phyloP scores from a whole-genome alignment of 1,140 invertebrate genomes.

The Theocolax elegans region DNA sequence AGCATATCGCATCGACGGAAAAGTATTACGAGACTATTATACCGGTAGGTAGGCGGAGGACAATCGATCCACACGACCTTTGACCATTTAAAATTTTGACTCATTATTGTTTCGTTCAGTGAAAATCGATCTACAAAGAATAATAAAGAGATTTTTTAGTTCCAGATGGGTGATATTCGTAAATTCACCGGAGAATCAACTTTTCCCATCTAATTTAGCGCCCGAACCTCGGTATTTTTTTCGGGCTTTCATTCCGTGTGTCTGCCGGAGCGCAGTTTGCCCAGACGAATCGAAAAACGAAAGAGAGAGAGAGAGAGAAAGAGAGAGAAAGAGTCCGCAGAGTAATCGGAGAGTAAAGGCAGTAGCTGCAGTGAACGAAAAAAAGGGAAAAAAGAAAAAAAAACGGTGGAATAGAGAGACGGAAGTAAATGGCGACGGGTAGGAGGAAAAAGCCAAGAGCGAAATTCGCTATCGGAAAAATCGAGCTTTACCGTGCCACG shows the following conservation, averaged over 20 bases:
- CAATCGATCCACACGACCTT: too few relatives aligned
- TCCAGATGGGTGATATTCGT: background rate
- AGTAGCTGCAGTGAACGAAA: constrained; percentile 28
- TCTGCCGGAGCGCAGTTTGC: background rate
- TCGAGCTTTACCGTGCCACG: constrained; percentile 37
- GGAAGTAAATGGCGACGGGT: constrained; percentile 36
- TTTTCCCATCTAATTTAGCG: constrained; percentile 27
- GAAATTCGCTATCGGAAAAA: constrained; percentile 41
- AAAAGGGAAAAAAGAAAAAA: background rate
- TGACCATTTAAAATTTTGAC: too few relatives aligned
- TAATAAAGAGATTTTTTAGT: constrained; percentile 23
- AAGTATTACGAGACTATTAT: too few relatives aligned
- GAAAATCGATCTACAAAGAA: background rate
- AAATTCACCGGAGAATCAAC: constrained; percentile 12
- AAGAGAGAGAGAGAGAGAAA: background rate
- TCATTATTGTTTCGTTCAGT: too few relatives aligned
- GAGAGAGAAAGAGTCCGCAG: background rate
- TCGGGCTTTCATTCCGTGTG: background rate
- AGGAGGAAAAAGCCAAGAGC: constrained; percentile 28
- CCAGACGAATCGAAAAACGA: constrained; percentile 21
- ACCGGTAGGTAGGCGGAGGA: too few relatives aligned
- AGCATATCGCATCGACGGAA: too few relatives aligned
- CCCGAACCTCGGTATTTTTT: constrained; percentile 10
- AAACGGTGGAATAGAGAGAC: constrained; percentile 44
- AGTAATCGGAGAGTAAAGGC: constrained; percentile 24